These are phyloP conservation scores for Chrysolina americana DNA, from an alignment of 2,888 invertebrate species.

Conservation along the genomic window DNA sequence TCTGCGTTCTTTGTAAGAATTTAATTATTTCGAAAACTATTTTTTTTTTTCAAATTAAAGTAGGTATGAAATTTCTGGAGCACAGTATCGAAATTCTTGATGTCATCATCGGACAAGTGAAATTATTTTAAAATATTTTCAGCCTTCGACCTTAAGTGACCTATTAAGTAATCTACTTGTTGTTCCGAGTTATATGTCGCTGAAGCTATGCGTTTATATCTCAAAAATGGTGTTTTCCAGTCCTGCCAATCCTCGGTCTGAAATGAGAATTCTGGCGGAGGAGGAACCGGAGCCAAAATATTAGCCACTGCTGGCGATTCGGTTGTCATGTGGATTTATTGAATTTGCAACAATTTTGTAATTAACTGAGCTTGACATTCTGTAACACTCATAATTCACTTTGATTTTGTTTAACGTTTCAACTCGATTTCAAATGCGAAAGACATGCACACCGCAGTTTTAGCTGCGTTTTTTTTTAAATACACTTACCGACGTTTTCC, in stretches of 20 bases:
- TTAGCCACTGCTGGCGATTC: not conserved
- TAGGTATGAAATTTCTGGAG: not conserved
- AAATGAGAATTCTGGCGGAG: not conserved
- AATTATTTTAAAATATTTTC: conserved; percentile 2
- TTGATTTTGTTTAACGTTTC: not conserved
- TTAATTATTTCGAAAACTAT: not conserved
- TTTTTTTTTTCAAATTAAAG: not conserved
- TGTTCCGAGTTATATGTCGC: not conserved
- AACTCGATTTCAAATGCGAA: not conserved
- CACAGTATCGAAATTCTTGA: not conserved
- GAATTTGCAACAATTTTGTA: not conserved
- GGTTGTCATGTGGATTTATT: not conserved
- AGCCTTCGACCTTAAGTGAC: not conserved
- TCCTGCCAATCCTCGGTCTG: not conserved
- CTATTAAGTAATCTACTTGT: not conserved
- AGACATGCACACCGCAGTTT: not conserved
- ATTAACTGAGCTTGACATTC: not conserved
- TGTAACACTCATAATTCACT: not conserved
- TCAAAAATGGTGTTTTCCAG: not conserved
- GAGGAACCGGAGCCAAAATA: not conserved
- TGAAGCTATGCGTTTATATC: not conserved
- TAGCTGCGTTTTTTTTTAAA: not conserved
- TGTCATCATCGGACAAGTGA: not conserved
- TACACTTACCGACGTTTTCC: no score
- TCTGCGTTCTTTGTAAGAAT: not conserved